Base-by-base conservation (phyloP, 2,113 vertebrate genomes). In the Prinia subflava region DNA sequence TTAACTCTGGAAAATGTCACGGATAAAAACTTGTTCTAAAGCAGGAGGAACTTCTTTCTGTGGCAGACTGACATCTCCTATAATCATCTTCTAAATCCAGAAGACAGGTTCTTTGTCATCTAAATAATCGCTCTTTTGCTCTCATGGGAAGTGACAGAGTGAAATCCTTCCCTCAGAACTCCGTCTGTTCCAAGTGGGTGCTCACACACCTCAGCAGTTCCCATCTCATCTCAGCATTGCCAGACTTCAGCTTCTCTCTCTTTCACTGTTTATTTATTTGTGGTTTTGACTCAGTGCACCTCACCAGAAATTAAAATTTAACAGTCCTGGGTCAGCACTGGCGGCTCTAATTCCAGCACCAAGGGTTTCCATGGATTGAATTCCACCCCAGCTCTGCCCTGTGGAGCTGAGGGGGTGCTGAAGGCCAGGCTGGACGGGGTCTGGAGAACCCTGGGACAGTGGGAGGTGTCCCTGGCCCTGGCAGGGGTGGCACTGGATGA, bases 81-180 rank as follows among this genome's bases (percentile, higher is more conserved):
- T 73, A 69, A 89, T 87, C 35, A 73, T 74, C 82, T 87, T 18
- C 78, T 85, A 74, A 85, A 85, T 73, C 42, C 82, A 90, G 93
- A 42, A 89, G 91, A 63, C 82, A 94, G 84, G 63, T 80, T 90
- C 87, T 91, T 95, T 95, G 82, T 91, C 88, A 94, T 83, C 71
- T 83, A 39, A 77, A 76, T 82, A 87, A 82, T 79, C 14, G 37
- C 67, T 76, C 64, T 35, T 60, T 55, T 89, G 70, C 56, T 73
- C 5, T 78, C 47, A 22, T 10, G 49, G 64, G 33, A 82, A 56
- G 76, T 77, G 70, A 83, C 82, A 80, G n/a, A 73, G 57, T 91
- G 55, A 77, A 91, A 73, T 42, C 18, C 6, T 79, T 53, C 59
- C 62, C 82, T 74, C 56, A 28, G 33, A 73, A 37, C 59, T 62